A percentile compares a stretch with the other conserved stretches of the same genome.
Conservation (phyloP, 2,888 invertebrate genomes). For the Leptopilina syphax region DNA sequence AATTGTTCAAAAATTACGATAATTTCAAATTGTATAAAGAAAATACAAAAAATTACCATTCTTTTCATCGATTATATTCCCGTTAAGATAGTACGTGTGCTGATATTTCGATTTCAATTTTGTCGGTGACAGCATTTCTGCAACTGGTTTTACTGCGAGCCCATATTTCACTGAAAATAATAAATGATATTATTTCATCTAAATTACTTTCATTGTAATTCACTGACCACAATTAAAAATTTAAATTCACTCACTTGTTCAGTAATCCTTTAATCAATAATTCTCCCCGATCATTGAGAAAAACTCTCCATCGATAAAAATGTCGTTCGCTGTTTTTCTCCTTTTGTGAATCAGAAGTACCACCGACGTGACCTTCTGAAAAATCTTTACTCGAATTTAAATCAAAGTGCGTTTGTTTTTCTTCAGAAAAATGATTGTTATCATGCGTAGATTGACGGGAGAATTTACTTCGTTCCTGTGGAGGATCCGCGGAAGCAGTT, state of each 20-base stretch:
- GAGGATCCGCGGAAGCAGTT: conserved; percentile 21
- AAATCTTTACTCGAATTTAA: background rate
- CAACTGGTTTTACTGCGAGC: conserved; percentile 70
- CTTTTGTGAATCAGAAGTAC: background rate
- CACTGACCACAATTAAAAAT: background rate
- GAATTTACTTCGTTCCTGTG: background rate
- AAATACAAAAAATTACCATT: conserved; percentile 57
- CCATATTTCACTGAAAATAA: conserved; percentile 60
- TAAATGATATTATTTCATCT: background rate
- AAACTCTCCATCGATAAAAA: conserved; percentile 67
- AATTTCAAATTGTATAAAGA: too few species aligned
- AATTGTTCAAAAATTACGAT: too few species aligned
- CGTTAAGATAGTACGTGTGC: conserved; percentile 65
- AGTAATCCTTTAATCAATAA: conserved; percentile 69
- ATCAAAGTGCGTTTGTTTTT: background rate
- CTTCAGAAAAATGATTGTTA: background rate
- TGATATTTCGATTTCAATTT: conserved; percentile 64
- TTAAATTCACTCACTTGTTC: conserved; percentile 56
- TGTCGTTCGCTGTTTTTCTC: conserved; percentile 31
- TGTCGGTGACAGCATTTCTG: conserved; percentile 59
- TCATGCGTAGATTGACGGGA: background rate
- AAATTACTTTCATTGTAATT: background rate
- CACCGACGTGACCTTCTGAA: background rate
- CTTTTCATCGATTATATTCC: conserved; percentile 66
- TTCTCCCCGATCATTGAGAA: conserved; percentile 61